phyloP scores from a whole-genome alignment of 30 jellyfish, hydroid and myxozoan genomes.

The Hydractinia echinata region DNA sequence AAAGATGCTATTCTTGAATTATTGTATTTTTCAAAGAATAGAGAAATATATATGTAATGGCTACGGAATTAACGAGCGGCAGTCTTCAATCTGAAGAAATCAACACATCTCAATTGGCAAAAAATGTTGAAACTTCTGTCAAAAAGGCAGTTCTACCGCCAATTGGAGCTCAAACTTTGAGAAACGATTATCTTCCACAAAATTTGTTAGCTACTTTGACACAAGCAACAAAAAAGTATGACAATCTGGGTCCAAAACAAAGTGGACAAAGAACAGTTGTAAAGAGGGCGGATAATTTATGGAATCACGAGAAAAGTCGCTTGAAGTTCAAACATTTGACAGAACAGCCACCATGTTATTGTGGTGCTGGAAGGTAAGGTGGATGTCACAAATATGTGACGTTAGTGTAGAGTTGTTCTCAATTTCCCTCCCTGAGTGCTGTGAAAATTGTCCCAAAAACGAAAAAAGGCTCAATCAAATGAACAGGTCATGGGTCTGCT shows the following conservation, averaged over 20 bases:
- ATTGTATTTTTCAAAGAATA: too few relatives aligned
- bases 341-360: conserved; percentile 86
- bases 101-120: too few relatives aligned
- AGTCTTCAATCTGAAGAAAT: too few relatives aligned
- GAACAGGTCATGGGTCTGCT: too few relatives aligned
- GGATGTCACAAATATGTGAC: background rate
- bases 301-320: conserved; percentile 73
- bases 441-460: too few relatives aligned
- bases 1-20: too few relatives aligned
- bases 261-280: conserved; percentile 30
- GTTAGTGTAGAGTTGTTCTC: too few relatives aligned
- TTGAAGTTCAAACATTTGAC: conserved; percentile 70
- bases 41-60: too few relatives aligned
- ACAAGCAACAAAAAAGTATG: conserved; percentile 38
- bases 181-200: conserved; percentile 47
- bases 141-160: conserved; percentile 7
- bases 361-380: conserved; percentile 93
- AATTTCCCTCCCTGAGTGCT: too few relatives aligned
- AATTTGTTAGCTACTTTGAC: conserved; percentile 57
- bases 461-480: too few relatives aligned
- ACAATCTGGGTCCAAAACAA: conserved; percentile 62
- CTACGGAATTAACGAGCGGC: too few relatives aligned
- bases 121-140: background rate
- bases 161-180: background rate
- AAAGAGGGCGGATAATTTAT: conserved; percentile 61